Conservation (phyloP, 2,113 vertebrate genomes). For the Saccopteryx bilineata region DNA sequence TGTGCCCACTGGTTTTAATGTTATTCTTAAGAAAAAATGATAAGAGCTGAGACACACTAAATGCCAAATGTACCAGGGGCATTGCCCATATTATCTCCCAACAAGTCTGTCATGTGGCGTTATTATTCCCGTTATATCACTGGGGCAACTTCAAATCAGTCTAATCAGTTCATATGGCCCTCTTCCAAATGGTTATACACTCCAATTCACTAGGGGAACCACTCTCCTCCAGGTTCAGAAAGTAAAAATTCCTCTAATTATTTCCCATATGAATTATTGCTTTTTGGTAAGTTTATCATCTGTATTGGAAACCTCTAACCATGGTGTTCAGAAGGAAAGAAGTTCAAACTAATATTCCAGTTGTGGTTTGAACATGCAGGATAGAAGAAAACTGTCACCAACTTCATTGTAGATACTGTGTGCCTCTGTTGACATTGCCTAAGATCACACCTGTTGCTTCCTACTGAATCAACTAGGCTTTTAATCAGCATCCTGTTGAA, state of each 20-base stretch:
- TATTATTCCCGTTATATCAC: conserved; percentile 6
- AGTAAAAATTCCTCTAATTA: not conserved
- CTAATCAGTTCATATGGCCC: conserved; percentile 32
- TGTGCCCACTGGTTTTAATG: not conserved
- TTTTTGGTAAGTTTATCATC: not conserved
- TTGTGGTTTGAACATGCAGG: not conserved
- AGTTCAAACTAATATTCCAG: not conserved
- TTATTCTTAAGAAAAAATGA: not conserved
- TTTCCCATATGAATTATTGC: not conserved
- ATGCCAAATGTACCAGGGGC: not conserved
- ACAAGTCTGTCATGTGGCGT: not conserved
- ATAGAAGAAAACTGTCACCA: not conserved
- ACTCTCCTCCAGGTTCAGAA: not conserved
- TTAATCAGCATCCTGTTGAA: not conserved
- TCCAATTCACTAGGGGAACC: not conserved
- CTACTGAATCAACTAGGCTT: not conserved
- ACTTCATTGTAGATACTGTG: not conserved
- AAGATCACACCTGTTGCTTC: not conserved
- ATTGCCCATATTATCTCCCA: not conserved
- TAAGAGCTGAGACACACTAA: not conserved
- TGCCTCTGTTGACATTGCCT: not conserved
- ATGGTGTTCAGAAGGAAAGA: not conserved
- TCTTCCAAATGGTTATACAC: conserved; percentile 24
- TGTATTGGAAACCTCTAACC: not conserved
- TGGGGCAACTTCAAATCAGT: not conserved